Evolutionary conservation across 92 coral and sea anemone genomes (phyloP).

Genomic region (Pocillopora meandrina): DNA sequence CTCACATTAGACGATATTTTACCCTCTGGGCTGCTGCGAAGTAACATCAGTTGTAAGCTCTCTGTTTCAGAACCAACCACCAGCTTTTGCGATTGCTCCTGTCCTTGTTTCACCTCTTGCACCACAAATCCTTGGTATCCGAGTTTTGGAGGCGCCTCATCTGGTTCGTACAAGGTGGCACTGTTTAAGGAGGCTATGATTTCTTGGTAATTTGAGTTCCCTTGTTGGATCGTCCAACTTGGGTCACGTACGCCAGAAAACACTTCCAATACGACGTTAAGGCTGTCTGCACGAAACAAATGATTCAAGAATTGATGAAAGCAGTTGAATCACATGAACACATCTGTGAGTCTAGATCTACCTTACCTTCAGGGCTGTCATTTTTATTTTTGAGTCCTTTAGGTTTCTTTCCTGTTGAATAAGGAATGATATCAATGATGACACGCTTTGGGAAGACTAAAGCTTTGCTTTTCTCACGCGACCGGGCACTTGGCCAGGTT

Average conservation of each 20-base stretch:
- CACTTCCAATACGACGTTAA: too few species aligned
- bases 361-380: too few species aligned
- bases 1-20: not conserved
- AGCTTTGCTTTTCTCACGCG: too few species aligned
- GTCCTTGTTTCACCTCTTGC: not conserved
- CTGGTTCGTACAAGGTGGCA: not conserved
- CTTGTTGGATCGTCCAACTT: not conserved
- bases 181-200: not conserved
- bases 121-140: conserved; percentile 4
- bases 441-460: too few species aligned
- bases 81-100: not conserved
- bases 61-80: not conserved
- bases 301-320: too few species aligned
- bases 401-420: too few species aligned
- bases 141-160: not conserved
- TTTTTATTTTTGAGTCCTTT: too few species aligned
- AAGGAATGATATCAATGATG: too few species aligned
- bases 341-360: too few species aligned
- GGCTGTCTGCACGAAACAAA: too few species aligned
- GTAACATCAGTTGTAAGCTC: not conserved
- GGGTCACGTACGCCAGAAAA: not conserved
- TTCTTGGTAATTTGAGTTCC: not conserved
- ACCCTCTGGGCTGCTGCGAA: not conserved
- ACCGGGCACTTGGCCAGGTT: too few species aligned
- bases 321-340: too few species aligned